A percentile compares a stretch with the other conserved stretches of the same genome.
Conservation (phyloP, 2,113 vertebrate genomes). For the Aspiorhynchus laticeps region DNA sequence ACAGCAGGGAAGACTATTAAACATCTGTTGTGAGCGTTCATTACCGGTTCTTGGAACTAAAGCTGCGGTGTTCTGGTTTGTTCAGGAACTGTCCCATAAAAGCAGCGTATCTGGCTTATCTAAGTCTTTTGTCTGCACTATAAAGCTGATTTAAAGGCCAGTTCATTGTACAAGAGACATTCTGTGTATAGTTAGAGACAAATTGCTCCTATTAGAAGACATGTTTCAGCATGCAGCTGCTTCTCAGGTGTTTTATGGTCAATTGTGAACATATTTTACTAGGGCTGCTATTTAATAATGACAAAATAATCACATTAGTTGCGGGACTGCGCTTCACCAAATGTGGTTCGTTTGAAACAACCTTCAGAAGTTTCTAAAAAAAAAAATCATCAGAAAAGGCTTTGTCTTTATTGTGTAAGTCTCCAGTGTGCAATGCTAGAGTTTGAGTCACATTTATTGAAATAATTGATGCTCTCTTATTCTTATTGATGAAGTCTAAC, state of each 20-base stretch:
- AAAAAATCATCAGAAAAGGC: not conserved
- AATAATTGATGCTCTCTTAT: not conserved
- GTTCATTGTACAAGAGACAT: slow-evolving; percentile 39
- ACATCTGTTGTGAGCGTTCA: slow-evolving; percentile 49
- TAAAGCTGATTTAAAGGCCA: slow-evolving; percentile 40
- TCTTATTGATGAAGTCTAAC: not conserved
- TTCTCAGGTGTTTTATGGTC: slow-evolving; percentile 33
- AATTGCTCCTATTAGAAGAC: slow-evolving; percentile 37
- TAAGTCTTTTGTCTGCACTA: slow-evolving; percentile 43
- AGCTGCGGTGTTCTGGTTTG: slow-evolving; percentile 8
- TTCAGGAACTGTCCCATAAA: slow-evolving; percentile 42
- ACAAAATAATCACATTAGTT: slow-evolving; percentile 6
- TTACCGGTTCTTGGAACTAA: slow-evolving; percentile 27
- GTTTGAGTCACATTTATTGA: not conserved
- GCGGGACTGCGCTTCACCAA: not conserved
- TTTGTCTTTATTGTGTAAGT: not conserved
- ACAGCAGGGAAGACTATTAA: slow-evolving; percentile 50
- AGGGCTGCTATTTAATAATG: slow-evolving; percentile 18
- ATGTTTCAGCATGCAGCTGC: slow-evolving; percentile 30
- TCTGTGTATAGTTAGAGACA: slow-evolving; percentile 45
- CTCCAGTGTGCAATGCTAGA: not conserved
- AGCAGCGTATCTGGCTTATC: slow-evolving; percentile 40
- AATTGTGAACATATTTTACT: slow-evolving; percentile 31
- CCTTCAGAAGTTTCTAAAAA: not conserved
- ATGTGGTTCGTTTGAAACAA: not conserved